Evolutionary conservation across 2,888 invertebrate species (phyloP).

Genomic region (Lasioglossum leucozonium): DNA sequence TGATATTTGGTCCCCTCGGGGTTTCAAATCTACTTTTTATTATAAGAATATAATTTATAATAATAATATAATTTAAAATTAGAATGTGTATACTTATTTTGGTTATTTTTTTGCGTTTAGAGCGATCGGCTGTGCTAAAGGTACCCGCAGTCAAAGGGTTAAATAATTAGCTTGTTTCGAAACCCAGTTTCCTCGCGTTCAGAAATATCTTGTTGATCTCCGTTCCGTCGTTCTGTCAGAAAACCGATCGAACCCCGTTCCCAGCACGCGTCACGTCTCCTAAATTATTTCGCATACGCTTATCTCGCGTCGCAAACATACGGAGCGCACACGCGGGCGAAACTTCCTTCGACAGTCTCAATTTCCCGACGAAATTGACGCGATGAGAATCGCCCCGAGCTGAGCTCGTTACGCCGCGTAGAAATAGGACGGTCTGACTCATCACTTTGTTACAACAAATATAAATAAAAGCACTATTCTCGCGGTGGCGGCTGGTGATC

Average conservation of each 20-base stretch:
- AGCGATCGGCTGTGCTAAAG: no score
- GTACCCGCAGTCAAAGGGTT: no score
- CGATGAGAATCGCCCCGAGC: slow-evolving; percentile 26
- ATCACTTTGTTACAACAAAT: slow-evolving; percentile 44
- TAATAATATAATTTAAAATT: no score
- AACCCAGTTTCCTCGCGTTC: not conserved
- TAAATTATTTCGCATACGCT: not conserved
- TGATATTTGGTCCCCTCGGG: no score
- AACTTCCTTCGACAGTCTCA: not conserved
- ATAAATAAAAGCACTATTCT: slow-evolving; percentile 50
- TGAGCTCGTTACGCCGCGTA: slow-evolving; percentile 34
- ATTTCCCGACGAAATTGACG: slow-evolving; percentile 15
- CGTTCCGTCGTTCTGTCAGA: not conserved
- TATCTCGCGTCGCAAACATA: not conserved
- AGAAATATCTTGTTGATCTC: not conserved
- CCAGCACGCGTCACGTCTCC: not conserved
- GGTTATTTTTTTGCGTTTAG: no score
- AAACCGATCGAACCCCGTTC: not conserved
- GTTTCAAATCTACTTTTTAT: no score
- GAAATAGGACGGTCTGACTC: slow-evolving; percentile 46
- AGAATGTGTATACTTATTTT: no score
- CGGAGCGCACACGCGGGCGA: not conserved
- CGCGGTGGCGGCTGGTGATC: not conserved
- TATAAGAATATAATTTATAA: no score
- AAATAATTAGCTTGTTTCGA: no score